These are phyloP conservation scores for Mico argentatus DNA, from an alignment of 2,797 vertebrate genomes.

Conservation along the genomic window DNA sequence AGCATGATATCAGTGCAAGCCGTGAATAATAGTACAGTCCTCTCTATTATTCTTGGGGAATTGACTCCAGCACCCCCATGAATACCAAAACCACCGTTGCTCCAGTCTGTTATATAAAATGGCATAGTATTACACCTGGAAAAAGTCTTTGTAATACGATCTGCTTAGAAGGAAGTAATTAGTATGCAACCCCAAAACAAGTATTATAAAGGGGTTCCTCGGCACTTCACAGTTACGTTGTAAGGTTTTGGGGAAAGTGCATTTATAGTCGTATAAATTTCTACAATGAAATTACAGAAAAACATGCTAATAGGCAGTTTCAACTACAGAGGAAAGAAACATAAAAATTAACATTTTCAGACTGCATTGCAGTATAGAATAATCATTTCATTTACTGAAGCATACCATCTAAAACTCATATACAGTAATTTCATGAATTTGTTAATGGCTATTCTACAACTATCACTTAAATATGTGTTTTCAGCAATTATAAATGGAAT, in stretches of 20 bases:
- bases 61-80: background rate
- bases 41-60: background rate
- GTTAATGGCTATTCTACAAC: background rate
- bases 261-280: constrained; percentile 19
- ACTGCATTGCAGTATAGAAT: background rate
- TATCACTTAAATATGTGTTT: constrained; percentile 62
- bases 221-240: background rate
- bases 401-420: background rate
- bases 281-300: constrained; percentile 14
- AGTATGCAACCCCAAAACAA: background rate
- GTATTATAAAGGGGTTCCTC: background rate
- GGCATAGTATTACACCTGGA: background rate
- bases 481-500: constrained; percentile 44
- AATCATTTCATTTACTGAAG: background rate
- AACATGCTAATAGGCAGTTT: constrained; percentile 12
- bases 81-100: background rate
- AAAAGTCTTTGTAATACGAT: background rate
- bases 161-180: background rate
- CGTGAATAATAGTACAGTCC: background rate
- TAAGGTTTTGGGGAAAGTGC: constrained; percentile 1
- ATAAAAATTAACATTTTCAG: constrained; percentile 15
- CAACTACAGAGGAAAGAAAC: background rate
- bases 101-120: background rate
- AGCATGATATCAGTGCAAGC: background rate
- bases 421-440: background rate